Evolutionary conservation across 53 echinoderm and acorn worm genomes (phyloP), one percentile per base, ranked within the genome.

Genomic region (Stichopus horrens): DNA sequence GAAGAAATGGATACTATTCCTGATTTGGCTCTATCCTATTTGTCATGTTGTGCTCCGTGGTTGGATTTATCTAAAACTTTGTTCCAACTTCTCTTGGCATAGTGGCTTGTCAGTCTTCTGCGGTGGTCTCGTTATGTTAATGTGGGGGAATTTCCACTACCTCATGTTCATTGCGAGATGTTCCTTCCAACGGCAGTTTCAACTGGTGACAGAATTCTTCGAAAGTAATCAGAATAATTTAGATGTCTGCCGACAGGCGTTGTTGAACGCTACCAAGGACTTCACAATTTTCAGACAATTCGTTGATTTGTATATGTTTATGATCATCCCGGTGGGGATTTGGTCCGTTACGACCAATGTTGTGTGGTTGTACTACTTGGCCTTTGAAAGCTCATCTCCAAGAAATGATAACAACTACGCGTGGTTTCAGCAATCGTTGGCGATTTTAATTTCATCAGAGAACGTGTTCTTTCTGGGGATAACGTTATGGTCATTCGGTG

Each of bases 101-200:
- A 76, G 55, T 14, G 88, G 86, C 16, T 20, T 95, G 14, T 89
- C 95, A 10, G 75, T 93, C 19, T 21, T 77, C 77, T 89, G 88
- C 14, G 79, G 89, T 52, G 68, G 89, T 4, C 78, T 89, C 51
- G 76, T 88, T 6, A 57, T 92, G 71, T 7, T 89, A 7, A 67
- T 91, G 52, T 95, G 87, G 63, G 95, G 95, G 5, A 23, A 75
- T 76, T 95, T 95, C 89, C 93, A 90, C 9, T 95, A 95, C 60
- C 82, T 95, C 54, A 89, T 95, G 23, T 80, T 80, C 65, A 87
- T 95, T 5, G 21, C 92, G 65, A 90, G 95, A 55, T 20, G 86
- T n/a, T 95, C 95, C 4, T 92, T 95, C 16, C 57, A 89, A 51
- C 79, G 80, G n/a, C 95, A 95, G 75, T 89, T 93, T 5, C 74